Evolutionary conservation across 2,113 vertebrate species (phyloP), one percentile per base, ranked within the genome.

Genomic region (Embiotoca jacksoni): DNA sequence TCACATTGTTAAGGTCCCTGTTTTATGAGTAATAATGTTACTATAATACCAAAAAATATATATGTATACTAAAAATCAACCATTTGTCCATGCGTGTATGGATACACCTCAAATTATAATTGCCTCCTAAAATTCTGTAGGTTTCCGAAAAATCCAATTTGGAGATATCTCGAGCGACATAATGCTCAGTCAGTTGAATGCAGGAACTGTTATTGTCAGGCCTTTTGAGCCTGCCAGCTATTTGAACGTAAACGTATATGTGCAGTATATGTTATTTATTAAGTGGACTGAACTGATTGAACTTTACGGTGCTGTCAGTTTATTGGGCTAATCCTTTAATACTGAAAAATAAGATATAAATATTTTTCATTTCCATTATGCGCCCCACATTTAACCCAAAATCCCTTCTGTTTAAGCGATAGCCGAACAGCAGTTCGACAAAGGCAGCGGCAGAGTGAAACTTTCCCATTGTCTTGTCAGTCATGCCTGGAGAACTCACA

Each of bases 391-490:
- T 90, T 86, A 91, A 87, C 78, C 73, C 46, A 82, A 59, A 81
- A 72, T 64, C 33, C 32, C 55, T 44, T 65, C 63, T 69, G 60
- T 75, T 63, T 76, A 23, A 83, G 68, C 50, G 52, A 54, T 47
- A 64, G 71, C 71, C 41, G 56, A 91, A 78, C 72, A 63, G 57
- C 64, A 80, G 46, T 56, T 78, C 63, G 76, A 92, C 91, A 92
- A 92, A 92, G 90, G 82, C 68, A 3, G 39, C 57, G 3, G 54
- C 57, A 75, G 67, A 46, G 81, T 85, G 80, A 90, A 92, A 94
- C 88, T 91, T 93, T 73, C 72, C 92, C 87, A 94, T 94, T 94
- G 91, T 94, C 92, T 93, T 94, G 92, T 94, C 91, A 92, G 87
- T 94, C 92, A 90, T 82, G 89, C 87, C 82, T 66, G 83, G 72